Percentiles rank a stretch among this genome's conserved stretches.
Evolutionary conservation across 2,797 vertebrate genomes (phyloP).

Genomic region (Neoniphon sammara): DNA sequence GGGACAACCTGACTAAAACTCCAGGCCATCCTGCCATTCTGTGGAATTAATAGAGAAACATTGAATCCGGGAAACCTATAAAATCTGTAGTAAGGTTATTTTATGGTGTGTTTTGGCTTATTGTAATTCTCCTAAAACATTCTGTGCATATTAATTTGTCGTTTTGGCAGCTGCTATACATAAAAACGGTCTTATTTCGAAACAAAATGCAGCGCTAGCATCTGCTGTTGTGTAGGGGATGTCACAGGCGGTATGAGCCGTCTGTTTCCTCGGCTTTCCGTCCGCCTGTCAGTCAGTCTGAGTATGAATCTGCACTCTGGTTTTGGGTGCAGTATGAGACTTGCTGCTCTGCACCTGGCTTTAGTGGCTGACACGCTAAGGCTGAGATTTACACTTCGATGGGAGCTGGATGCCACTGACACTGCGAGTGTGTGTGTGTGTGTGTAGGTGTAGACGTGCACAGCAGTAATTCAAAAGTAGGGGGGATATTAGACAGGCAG

Average conservation of each 20-base stretch:
- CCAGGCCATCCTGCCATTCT: constrained; percentile 3
- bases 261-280: constrained; percentile 15
- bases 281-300: constrained; percentile 29
- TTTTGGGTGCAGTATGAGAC: constrained; percentile 29
- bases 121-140: background rate
- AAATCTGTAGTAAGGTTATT: constrained; percentile 8
- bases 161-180: constrained; percentile 18
- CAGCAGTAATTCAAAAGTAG: constrained; percentile 54
- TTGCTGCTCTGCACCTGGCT: constrained; percentile 41
- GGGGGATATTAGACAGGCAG: constrained; percentile 35
- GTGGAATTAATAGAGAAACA: constrained; percentile 19
- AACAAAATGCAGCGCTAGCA: constrained; percentile 17
- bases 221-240: constrained; percentile 5
- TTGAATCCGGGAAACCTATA: constrained; percentile 26
- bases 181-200: constrained; percentile 17
- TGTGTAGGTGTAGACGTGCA: constrained; percentile 14
- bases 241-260: constrained; percentile 26
- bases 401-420: constrained; percentile 28
- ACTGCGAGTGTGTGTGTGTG: constrained; percentile 38
- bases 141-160: constrained; percentile 5
- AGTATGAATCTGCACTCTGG: constrained; percentile 21
- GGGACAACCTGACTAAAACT: constrained; percentile 31
- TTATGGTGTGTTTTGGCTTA: constrained; percentile 12
- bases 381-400: constrained; percentile 68
- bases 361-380: constrained; percentile 52